Evolutionary conservation across 1,140 invertebrate genomes (phyloP).

Genomic region (Lanistes nyassanus): DNA sequence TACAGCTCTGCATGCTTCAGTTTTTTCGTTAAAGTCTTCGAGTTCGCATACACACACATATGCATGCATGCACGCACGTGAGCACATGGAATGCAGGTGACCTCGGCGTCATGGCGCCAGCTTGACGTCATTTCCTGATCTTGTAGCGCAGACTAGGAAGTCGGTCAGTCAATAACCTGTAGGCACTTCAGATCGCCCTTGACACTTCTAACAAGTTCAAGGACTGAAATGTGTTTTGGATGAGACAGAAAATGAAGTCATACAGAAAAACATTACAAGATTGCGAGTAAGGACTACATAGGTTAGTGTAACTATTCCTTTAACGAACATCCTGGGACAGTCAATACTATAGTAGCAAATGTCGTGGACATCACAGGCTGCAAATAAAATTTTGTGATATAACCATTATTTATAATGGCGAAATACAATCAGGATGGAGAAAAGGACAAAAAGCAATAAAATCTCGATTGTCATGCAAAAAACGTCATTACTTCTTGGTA

Average conservation of each 20-base stretch:
- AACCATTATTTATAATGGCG: too few relatives aligned
- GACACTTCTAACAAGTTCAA: not conserved
- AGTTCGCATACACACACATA: conserved; percentile 10
- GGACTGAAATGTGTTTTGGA: not conserved
- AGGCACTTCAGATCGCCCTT: not conserved
- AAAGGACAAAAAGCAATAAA: not conserved
- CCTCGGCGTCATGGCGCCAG: not conserved
- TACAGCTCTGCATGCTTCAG: too few relatives aligned
- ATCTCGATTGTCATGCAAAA: not conserved
- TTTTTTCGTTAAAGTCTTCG: too few relatives aligned
- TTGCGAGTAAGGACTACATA: too few relatives aligned
- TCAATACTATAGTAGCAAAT: too few relatives aligned
- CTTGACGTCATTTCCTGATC: not conserved
- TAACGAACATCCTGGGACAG: too few relatives aligned
- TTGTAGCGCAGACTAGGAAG: not conserved
- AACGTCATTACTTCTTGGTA: not conserved
- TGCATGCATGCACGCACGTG: not conserved
- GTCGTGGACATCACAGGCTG: too few relatives aligned
- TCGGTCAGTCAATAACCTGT: not conserved
- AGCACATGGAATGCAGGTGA: not conserved
- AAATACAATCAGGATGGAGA: not conserved
- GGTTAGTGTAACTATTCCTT: too few relatives aligned
- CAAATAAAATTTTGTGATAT: too few relatives aligned
- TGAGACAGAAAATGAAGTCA: not conserved
- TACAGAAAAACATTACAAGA: too few relatives aligned